phyloP scores from a whole-genome alignment of 2,888 invertebrate species.

The Lycia hirtaria region DNA sequence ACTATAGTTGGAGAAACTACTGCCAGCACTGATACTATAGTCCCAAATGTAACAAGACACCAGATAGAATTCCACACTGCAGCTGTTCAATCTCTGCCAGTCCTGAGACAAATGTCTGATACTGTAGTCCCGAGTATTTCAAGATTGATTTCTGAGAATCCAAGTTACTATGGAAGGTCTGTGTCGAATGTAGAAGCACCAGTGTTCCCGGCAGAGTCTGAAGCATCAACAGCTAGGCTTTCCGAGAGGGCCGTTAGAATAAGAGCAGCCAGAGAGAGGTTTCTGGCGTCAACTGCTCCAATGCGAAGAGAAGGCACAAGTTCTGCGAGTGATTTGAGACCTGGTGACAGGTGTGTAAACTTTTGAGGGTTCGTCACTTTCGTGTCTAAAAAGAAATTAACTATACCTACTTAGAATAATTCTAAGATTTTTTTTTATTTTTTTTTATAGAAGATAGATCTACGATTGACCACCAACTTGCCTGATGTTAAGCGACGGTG shows the following conservation, averaged over 20 bases:
- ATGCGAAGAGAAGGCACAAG: constrained; percentile 78
- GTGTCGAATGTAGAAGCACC: constrained; percentile 63
- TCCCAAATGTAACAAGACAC: constrained; percentile 59
- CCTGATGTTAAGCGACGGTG: too few relatives aligned
- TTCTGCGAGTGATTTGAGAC: constrained; percentile 75
- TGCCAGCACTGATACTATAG: constrained; percentile 70
- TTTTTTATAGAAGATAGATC: too few relatives aligned
- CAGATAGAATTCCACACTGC: constrained; percentile 40
- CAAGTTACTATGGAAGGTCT: constrained; percentile 64
- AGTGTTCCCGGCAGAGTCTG: constrained; percentile 49
- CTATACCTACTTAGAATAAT: too few relatives aligned
- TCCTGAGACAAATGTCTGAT: constrained; percentile 68
- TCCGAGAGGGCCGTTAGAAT: constrained; percentile 85
- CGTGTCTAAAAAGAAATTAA: too few relatives aligned
- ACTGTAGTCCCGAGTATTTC: constrained; percentile 65
- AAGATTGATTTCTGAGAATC: constrained; percentile 60
- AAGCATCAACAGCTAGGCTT: constrained; percentile 64
- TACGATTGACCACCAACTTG: too few relatives aligned
- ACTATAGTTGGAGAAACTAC: constrained; percentile 59
- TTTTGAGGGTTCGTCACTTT: too few relatives aligned
- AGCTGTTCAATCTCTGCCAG: constrained; percentile 49
- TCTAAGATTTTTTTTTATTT: too few relatives aligned
- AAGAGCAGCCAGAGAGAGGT: constrained; percentile 90
- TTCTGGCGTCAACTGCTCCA: constrained; percentile 83
- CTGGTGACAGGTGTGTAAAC: constrained; percentile 68